Evolutionary conservation across 2,888 invertebrate genomes (phyloP), one percentile per base, ranked within the genome.

Genomic region (Erannis defoliaria): DNA sequence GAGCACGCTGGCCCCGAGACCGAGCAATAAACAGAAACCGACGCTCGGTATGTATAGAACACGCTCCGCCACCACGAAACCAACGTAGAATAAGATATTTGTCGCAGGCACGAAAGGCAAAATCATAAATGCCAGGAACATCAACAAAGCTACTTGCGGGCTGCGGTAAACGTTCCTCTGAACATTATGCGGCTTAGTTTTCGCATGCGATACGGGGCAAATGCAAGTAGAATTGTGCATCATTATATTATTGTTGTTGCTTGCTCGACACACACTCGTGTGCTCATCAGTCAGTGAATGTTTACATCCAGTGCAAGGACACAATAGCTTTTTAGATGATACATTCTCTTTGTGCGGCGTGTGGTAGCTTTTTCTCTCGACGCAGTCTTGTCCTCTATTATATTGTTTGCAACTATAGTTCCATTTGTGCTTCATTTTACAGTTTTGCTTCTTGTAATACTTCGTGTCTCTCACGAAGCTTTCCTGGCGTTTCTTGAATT

Each of bases 31-130:
- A 90, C 98, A 99, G 89, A 97, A 97, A 55, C 99, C 99, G 80
- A 99, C 97, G 92, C 98, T 98, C 51, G 99, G 99, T 86, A 99
- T 95, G 93, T 99, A 99, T 70, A 99, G 94, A 71, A 99, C 96
- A 70, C 99, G 95, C 92, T 99, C 99, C 62, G 99, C 99, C 57
- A 99, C 97, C 72, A 99, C 99, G 89, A 99, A 99, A 50, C 99
- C 99, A 64, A 99, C 99, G 89, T 99, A 99, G 94, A 99, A 98
- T 89, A 99, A 96, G 76, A 99, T 93, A 94, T 99, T 99, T 77
- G 98, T 97, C 67, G 99, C 99, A 68, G 99, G 99, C 80, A 99
- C 94, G 93, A 99, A 99, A 66, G 99, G 98, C 74, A 99, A 94
- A 72, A 97, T 95, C 82, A 98, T 94, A 81, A 99, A 95, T 53